Evolutionary conservation across 2,113 vertebrate species (phyloP).

Genomic region (Atrichornis clamosus): DNA sequence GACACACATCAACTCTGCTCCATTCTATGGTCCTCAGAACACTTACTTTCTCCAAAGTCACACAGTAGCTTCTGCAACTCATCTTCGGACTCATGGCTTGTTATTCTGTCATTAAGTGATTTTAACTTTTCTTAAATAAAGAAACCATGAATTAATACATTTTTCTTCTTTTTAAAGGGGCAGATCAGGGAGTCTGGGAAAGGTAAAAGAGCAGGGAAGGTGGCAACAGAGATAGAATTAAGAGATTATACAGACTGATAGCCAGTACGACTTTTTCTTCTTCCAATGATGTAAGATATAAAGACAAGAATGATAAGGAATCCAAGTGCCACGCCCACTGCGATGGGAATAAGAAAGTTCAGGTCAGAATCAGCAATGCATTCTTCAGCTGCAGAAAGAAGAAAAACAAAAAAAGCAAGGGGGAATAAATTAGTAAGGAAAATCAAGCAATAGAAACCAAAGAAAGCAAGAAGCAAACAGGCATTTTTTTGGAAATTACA

Average conservation of each 20-base stretch:
- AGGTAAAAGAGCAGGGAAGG: not conserved
- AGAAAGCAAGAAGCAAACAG: conserved; percentile 20
- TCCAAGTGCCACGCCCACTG: conserved; percentile 89
- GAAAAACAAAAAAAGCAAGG: conserved; percentile 63
- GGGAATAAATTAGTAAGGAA: conserved; percentile 68
- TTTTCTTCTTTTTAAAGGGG: not conserved
- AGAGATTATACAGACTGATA: conserved; percentile 89
- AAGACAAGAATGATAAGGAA: conserved; percentile 96
- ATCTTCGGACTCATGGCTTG: not conserved
- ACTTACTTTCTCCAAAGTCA: conserved; percentile 31
- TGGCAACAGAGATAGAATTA: not conserved
- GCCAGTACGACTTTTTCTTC: conserved; percentile 91
- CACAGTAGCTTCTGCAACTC: not conserved
- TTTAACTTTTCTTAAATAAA: not conserved
- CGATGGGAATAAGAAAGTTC: conserved; percentile 95
- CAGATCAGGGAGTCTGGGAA: not conserved
- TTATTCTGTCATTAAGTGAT: not conserved
- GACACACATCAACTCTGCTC: not conserved
- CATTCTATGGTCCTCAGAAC: not conserved
- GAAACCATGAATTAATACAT: not conserved
- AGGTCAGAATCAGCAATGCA: conserved; percentile 96
- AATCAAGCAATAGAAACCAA: conserved; percentile 17
- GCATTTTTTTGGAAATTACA: not conserved
- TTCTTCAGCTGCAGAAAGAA: conserved; percentile 88
- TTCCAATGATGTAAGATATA: conserved; percentile 93